Evolutionary conservation across 2,888 invertebrate genomes (phyloP).

Genomic region (Chironomus tentans): DNA sequence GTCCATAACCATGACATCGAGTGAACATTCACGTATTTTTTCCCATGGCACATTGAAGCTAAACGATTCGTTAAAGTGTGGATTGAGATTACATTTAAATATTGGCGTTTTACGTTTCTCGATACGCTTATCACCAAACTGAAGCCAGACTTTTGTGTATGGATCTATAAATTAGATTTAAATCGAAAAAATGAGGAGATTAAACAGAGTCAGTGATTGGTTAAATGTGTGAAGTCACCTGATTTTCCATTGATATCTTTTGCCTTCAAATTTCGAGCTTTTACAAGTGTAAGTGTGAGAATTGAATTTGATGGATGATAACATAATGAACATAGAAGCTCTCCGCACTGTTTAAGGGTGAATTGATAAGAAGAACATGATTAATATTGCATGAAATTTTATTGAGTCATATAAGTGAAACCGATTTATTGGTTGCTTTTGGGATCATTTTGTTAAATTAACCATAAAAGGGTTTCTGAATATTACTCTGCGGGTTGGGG

Average conservation of each 20-base stretch:
- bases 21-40: constrained; percentile 86
- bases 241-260: constrained; percentile 95
- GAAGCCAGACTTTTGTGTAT: constrained; percentile 96
- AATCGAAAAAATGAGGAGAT: neutral
- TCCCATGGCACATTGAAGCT: constrained; percentile 96
- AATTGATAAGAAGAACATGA: neutral
- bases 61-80: constrained; percentile 93
- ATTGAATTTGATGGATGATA: constrained; percentile 94
- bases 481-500: too few relatives aligned
- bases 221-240: constrained; percentile 46
- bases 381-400: too few relatives aligned
- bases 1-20: constrained; percentile 94
- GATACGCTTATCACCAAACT: constrained; percentile 87
- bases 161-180: constrained; percentile 62
- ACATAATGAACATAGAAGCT: constrained; percentile 83
- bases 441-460: too few relatives aligned
- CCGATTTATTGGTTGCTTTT: too few relatives aligned
- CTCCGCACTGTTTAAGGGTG: constrained; percentile 57
- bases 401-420: too few relatives aligned
- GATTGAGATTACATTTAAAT: constrained; percentile 88
- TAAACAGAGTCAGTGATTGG: neutral
- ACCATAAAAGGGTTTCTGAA: too few relatives aligned
- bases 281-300: constrained; percentile 79
- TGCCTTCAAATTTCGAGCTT: constrained; percentile 89
- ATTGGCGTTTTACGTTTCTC: constrained; percentile 94